phyloP scores from a whole-genome alignment of 2,797 vertebrate genomes.

The Trematocara caparti region DNA sequence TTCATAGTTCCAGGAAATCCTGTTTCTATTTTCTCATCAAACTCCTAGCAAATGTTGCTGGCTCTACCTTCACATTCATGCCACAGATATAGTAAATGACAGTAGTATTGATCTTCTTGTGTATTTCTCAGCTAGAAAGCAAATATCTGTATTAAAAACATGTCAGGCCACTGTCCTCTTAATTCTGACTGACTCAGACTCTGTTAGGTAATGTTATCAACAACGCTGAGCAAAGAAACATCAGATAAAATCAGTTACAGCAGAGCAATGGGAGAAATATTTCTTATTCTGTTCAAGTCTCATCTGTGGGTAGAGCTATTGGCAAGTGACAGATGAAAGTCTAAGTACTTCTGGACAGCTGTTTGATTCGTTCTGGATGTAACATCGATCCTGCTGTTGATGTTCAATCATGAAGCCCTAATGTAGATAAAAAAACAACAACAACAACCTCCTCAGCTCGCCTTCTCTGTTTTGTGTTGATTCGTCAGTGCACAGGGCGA shows the following conservation, averaged over 20 bases:
- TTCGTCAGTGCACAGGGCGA: conserved; percentile 35
- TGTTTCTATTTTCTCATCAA: neutral
- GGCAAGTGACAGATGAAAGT: conserved; percentile 55
- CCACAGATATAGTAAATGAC: neutral
- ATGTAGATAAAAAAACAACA: conserved; percentile 14
- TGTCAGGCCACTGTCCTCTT: neutral
- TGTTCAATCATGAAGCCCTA: conserved; percentile 45
- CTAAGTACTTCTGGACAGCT: conserved; percentile 47
- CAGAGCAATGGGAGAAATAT: conserved; percentile 47
- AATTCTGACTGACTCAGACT: neutral
- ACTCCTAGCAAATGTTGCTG: neutral
- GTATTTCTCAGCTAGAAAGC: neutral
- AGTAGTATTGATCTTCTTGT: neutral
- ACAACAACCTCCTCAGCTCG: neutral
- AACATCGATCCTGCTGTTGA: conserved; percentile 55
- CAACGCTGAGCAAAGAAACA: conserved; percentile 25
- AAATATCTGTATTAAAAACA: neutral
- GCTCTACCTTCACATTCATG: neutral
- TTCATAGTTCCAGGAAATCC: neutral
- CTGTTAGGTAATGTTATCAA: conserved; percentile 7
- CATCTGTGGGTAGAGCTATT: conserved; percentile 25
- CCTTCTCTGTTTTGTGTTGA: conserved; percentile 39
- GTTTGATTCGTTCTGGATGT: conserved; percentile 55
- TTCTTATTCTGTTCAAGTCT: conserved; percentile 35
- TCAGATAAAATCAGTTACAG: conserved; percentile 32